phyloP scores from a whole-genome alignment of 2,113 vertebrate genomes.

The Thalassarche chlororhynchos region DNA sequence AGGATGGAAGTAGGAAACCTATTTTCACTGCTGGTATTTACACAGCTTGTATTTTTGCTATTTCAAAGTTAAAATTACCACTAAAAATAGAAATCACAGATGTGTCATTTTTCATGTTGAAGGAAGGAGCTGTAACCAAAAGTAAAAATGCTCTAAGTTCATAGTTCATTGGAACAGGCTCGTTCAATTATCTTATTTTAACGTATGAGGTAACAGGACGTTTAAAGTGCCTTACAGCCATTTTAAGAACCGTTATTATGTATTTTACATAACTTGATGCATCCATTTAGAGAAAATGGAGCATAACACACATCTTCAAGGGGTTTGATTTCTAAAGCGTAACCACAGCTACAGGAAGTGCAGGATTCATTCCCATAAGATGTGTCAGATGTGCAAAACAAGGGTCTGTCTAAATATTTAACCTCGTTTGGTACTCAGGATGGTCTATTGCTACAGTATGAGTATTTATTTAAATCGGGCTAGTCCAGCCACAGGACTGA shows the following conservation, averaged over 20 bases:
- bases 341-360: not conserved
- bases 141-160: not conserved
- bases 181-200: not conserved
- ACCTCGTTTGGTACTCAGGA: not conserved
- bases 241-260: not conserved
- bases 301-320: not conserved
- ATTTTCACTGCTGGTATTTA: not conserved
- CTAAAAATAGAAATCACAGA: not conserved
- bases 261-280: not conserved
- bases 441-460: not conserved
- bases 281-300: not conserved
- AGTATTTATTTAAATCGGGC: not conserved
- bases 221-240: not conserved
- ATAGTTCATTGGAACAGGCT: not conserved
- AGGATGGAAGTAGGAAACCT: not conserved
- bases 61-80: not conserved
- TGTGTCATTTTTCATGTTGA: not conserved
- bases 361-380: not conserved
- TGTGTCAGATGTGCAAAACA: not conserved
- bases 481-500: not conserved
- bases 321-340: not conserved
- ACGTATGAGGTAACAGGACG: not conserved
- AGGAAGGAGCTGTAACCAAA: not conserved
- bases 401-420: not conserved
- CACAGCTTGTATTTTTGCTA: not conserved